Evolutionary conservation across 2,888 invertebrate genomes (phyloP).

Genomic region (Blera fallax): DNA sequence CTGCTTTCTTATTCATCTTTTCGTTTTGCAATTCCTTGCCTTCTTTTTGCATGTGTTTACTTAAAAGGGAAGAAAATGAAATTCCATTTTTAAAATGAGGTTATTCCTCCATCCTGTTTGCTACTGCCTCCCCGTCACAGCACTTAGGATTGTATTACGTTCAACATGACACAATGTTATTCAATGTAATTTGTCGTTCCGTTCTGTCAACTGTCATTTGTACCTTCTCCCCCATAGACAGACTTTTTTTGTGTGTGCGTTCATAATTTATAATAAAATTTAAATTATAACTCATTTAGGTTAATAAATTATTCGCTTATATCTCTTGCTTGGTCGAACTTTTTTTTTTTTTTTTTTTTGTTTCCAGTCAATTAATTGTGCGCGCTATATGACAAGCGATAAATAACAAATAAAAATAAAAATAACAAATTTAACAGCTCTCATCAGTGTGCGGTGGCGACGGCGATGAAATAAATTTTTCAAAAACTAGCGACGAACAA

Average conservation of each 20-base stretch:
- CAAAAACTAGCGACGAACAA: constrained; percentile 49
- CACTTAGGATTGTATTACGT: constrained; percentile 45
- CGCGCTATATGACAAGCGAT: constrained; percentile 45
- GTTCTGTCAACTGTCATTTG: constrained; percentile 52
- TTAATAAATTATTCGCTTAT: constrained; percentile 35
- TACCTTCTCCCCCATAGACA: background rate
- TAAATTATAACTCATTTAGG: constrained; percentile 44
- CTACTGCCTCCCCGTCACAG: background rate
- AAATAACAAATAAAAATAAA: constrained; percentile 38
- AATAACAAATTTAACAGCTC: constrained; percentile 39
- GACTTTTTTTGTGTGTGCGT: background rate
- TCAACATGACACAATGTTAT: constrained; percentile 55
- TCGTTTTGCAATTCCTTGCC: constrained; percentile 18
- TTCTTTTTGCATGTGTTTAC: constrained; percentile 23
- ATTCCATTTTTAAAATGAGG: constrained; percentile 57
- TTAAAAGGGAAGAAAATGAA: constrained; percentile 55
- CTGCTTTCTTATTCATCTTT: constrained; percentile 51
- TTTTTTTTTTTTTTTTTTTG: background rate
- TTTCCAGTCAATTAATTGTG: constrained; percentile 43
- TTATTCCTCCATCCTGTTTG: constrained; percentile 31
- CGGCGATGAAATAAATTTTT: constrained; percentile 35
- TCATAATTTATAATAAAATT: constrained; percentile 46
- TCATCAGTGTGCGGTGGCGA: constrained; percentile 1
- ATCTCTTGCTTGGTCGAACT: background rate
- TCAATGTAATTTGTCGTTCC: constrained; percentile 45